A percentile compares a stretch with the other conserved stretches of the same genome.
These are phyloP conservation scores for Hylaea fasciaria DNA, from an alignment of 2,888 invertebrate species.

Conservation along the genomic window DNA sequence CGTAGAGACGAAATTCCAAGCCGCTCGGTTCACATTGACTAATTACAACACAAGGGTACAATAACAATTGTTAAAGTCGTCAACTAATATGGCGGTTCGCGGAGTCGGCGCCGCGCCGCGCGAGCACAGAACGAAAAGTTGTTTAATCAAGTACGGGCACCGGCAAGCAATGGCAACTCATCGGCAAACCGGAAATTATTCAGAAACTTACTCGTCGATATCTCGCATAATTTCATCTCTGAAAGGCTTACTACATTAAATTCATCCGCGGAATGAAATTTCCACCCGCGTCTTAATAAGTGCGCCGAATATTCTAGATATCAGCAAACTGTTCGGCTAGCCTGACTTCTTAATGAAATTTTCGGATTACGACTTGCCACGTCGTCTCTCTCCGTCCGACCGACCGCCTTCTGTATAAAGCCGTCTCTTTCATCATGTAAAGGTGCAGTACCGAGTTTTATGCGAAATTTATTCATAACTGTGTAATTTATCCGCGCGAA, in stretches of 20 bases:
- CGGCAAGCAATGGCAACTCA: constrained; percentile 45
- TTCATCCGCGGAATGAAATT: constrained; percentile 70
- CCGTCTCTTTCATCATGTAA: constrained; percentile 72
- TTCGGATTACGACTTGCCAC: constrained; percentile 79
- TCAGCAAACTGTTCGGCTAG: constrained; percentile 78
- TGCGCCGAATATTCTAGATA: constrained; percentile 79
- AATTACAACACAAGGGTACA: constrained; percentile 20
- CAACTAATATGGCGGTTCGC: constrained; percentile 25
- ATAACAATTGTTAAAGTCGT: constrained; percentile 22
- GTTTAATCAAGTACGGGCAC: constrained; percentile 50
- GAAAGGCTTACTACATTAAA: constrained; percentile 69
- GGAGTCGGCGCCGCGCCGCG: constrained; percentile 27
- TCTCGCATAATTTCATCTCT: constrained; percentile 64
- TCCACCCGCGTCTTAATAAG: constrained; percentile 72
- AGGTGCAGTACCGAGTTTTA: constrained; percentile 84
- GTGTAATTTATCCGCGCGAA: constrained; percentile 82
- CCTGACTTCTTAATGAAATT: constrained; percentile 84
- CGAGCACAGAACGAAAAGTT: constrained; percentile 42
- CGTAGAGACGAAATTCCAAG: background rate
- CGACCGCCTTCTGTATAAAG: constrained; percentile 41
- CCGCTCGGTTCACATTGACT: constrained; percentile 6
- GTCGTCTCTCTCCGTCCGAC: constrained; percentile 57
- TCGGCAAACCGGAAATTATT: constrained; percentile 51
- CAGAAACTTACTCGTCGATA: constrained; percentile 52
- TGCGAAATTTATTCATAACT: constrained; percentile 86